Conservation (phyloP, 2,113 vertebrate genomes). For the Limnothrissa miodon region DNA sequence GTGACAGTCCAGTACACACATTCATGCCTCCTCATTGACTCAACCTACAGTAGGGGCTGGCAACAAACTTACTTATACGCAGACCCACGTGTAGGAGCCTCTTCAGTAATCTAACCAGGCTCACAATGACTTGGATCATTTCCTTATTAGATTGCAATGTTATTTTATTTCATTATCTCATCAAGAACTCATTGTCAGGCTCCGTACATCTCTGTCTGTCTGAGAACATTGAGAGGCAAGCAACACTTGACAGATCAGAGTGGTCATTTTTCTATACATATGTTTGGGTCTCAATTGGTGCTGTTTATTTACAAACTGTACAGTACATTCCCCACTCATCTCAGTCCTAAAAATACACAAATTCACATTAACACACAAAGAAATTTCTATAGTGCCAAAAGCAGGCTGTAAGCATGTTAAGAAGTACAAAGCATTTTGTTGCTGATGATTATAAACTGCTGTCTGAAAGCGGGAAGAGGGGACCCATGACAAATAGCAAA, state of each 20-base stretch:
- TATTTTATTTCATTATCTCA: not conserved
- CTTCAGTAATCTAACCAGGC: too few species aligned
- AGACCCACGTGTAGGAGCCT: too few species aligned
- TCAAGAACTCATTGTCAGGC: not conserved
- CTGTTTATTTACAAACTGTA: conserved; percentile 18
- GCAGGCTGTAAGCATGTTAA: not conserved
- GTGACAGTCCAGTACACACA: not conserved
- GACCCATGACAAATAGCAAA: not conserved
- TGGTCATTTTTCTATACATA: not conserved
- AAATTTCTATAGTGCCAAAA: not conserved
- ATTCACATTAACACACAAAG: conserved; percentile 1
- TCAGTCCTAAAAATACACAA: conserved; percentile 14
- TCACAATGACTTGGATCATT: not conserved
- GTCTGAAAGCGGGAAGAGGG: not conserved
- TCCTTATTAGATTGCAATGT: not conserved
- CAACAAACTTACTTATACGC: not conserved
- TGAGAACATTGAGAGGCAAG: not conserved
- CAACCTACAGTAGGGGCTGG: not conserved
- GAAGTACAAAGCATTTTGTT: conserved; percentile 12
- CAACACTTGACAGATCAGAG: not conserved
- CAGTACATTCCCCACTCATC: conserved; percentile 1
- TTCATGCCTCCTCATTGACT: not conserved
- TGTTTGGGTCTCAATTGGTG: conserved; percentile 4
- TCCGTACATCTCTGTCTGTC: not conserved
- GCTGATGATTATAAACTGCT: not conserved